phyloP scores from a whole-genome alignment of 53 echinoderm and acorn worm species.

The Luidia sarsii region DNA sequence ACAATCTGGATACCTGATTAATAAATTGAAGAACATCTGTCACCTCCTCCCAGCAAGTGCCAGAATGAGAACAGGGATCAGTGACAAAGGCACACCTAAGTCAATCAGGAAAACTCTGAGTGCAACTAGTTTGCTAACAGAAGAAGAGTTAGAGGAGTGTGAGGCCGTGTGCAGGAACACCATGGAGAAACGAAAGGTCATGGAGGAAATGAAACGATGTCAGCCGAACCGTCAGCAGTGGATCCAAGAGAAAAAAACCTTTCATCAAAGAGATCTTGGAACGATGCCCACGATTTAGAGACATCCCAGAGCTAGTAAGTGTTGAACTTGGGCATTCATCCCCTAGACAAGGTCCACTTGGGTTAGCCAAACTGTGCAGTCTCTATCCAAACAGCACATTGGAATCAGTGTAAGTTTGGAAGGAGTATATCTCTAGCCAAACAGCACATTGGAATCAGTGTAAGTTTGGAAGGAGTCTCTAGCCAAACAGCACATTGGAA shows the following conservation, averaged over 20 bases:
- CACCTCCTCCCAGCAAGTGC: too few relatives aligned
- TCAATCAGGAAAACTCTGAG: not conserved
- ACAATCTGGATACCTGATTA: slow-evolving; percentile 17
- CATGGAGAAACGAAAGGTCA: not conserved
- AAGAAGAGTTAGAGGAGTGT: slow-evolving; percentile 14
- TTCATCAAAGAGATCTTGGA: not conserved
- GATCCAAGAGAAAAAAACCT: slow-evolving; percentile 3
- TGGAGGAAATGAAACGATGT: not conserved
- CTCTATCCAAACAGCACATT: not conserved
- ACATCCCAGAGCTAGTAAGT: slow-evolving; percentile 33
- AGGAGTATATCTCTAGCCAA: too few relatives aligned
- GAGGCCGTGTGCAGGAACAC: slow-evolving; percentile 9
- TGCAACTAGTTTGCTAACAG: not conserved
- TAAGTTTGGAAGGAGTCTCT: too few relatives aligned
- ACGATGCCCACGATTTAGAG: slow-evolving; percentile 14
- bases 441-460: too few relatives aligned
- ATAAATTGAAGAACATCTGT: slow-evolving; percentile 36
- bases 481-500: too few relatives aligned
- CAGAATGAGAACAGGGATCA: not conserved
- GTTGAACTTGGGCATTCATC: not conserved
- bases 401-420: too few relatives aligned
- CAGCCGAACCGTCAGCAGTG: slow-evolving; percentile 1
- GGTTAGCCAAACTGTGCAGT: too few relatives aligned
- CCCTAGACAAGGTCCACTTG: not conserved
- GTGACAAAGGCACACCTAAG: not conserved